Evolutionary conservation across 2,113 vertebrate genomes (phyloP), one percentile per base, ranked within the genome.

Genomic region (Eclectus roratus): DNA sequence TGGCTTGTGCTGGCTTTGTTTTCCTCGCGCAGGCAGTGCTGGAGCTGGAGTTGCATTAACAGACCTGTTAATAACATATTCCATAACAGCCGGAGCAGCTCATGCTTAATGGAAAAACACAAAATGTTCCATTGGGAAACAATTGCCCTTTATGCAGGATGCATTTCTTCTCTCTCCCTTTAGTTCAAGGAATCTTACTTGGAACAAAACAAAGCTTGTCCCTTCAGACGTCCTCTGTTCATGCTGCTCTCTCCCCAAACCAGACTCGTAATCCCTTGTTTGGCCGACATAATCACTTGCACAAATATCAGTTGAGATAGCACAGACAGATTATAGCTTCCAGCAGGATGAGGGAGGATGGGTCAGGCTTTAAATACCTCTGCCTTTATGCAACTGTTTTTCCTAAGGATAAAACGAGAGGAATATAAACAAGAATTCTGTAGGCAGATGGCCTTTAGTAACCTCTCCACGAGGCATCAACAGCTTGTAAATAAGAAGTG

Each of bases 291-390:
- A 94, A 97, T 97, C 89, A 78, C 88, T 85, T 77, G 68, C 74
- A 92, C 95, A 95, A 95, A 93, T 93, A 96, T 95, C 92, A 94
- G 78, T 82, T 27, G 64, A 94, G 95, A 95, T 91, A 86, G 79
- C 79, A 44, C 89, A 91, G 96, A 93, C 91, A 93, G 91, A 96
- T 96, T 89, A 92, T 61, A 91, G 90, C 92, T 93, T 69, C 86
- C 92, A 96, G 92, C 80, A 77, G 95, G 88, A 76, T 1, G 1
- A 63, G 74, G 77, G 91, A 96, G 74, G 91, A 90, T 92, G 91
- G 95, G 84, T 91, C 83, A 92, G 79, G 87, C 84, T 92, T 89
- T 92, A 96, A 96, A 96, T 96, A 91, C 92, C 82, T 95, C 88
- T 91, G 86, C 63, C 66, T 97, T 85, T 31, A 71, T 93, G 89